A percentile compares a stretch with the other conserved stretches of the same genome.
Conservation (phyloP, 2,113 vertebrate species). For the Seriola aureovittata region DNA sequence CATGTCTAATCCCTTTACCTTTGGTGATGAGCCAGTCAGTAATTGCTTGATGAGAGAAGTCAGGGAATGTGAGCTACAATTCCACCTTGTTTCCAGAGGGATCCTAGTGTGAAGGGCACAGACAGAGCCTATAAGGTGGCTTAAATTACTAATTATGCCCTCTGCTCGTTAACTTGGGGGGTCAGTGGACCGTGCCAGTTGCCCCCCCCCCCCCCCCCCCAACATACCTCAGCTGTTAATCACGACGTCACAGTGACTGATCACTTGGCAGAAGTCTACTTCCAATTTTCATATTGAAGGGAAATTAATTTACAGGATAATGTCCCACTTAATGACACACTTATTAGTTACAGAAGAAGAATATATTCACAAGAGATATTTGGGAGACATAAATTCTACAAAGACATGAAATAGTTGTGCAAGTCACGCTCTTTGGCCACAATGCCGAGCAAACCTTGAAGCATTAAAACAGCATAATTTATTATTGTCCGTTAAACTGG, state of each 20-base stretch:
- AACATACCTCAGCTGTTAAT: slow-evolving; percentile 53
- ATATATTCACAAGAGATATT: background rate
- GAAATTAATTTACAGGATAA: slow-evolving; percentile 13
- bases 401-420: background rate
- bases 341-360: background rate
- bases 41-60: slow-evolving; percentile 76
- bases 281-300: slow-evolving; percentile 29
- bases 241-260: slow-evolving; percentile 69
- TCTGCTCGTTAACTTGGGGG: slow-evolving; percentile 62
- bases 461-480: background rate
- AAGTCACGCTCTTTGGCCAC: background rate
- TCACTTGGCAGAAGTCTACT: slow-evolving; percentile 55
- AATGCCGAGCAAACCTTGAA: background rate
- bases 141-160: slow-evolving; percentile 79
- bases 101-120: slow-evolving; percentile 81
- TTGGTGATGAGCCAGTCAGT: slow-evolving; percentile 71
- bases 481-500: background rate
- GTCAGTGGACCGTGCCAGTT: slow-evolving; percentile 66
- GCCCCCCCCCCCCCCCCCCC: slow-evolving; percentile 29
- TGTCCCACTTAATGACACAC: slow-evolving; percentile 16
- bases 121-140: slow-evolving; percentile 73
- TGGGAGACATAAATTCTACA: background rate
- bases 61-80: slow-evolving; percentile 50
- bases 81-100: slow-evolving; percentile 73
- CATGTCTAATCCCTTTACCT: slow-evolving; percentile 61